Conservation (phyloP, 2,797 vertebrate genomes). For the Catostomus latipinnis region DNA sequence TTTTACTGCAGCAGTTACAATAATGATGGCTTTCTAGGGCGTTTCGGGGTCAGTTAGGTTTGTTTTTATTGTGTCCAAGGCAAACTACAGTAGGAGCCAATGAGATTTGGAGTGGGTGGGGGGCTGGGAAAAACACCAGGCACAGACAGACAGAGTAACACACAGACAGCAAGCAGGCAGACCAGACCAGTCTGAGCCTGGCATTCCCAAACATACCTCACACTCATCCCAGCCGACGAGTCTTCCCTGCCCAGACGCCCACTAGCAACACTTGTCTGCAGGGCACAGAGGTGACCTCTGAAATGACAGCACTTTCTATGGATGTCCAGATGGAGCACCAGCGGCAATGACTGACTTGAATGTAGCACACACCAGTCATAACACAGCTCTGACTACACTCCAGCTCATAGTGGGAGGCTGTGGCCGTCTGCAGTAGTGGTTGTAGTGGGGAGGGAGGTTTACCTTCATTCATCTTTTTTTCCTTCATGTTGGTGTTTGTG, state of each 20-base stretch:
- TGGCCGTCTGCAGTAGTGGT: conserved; percentile 23
- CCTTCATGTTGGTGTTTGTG: conserved; percentile 44
- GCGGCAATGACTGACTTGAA: conserved; percentile 75
- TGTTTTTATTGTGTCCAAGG: conserved; percentile 46
- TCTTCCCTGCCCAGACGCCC: conserved; percentile 60
- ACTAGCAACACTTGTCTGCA: conserved; percentile 79
- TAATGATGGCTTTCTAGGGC: conserved; percentile 24
- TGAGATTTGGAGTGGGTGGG: conserved; percentile 35
- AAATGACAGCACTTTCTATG: conserved; percentile 83
- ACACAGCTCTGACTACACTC: conserved; percentile 67
- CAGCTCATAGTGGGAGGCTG: conserved; percentile 61
- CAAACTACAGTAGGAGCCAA: conserved; percentile 48
- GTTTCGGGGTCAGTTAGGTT: conserved; percentile 34
- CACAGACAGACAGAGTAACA: background rate
- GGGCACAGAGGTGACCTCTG: conserved; percentile 82
- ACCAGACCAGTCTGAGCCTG: conserved; percentile 58
- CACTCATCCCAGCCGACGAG: conserved; percentile 54
- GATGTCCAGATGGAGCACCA: conserved; percentile 73
- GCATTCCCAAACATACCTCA: conserved; percentile 58
- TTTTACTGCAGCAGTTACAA: conserved; percentile 31
- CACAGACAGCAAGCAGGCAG: conserved; percentile 56
- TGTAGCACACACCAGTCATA: conserved; percentile 85
- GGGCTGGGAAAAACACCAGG: conserved; percentile 36
- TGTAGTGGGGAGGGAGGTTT: background rate
- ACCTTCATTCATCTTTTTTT: conserved; percentile 60